Evolutionary conservation across 2,888 invertebrate species (phyloP).

Genomic region (Ornithoptera alexandrae): DNA sequence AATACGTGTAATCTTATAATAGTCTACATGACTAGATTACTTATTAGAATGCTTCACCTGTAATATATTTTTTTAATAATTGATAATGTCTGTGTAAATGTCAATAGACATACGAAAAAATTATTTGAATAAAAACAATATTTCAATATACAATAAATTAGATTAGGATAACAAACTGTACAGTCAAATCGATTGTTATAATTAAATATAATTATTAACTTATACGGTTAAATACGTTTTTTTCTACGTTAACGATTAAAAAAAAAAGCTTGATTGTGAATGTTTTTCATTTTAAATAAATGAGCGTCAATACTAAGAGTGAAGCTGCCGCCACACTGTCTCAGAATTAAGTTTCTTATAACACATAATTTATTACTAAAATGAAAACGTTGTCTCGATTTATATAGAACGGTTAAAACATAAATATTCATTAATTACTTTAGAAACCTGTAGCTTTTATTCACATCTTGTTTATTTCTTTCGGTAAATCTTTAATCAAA

Average conservation of each 20-base stretch:
- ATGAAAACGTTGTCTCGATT: constrained; percentile 35
- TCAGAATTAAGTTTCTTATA: constrained; percentile 35
- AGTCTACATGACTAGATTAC: too few species aligned
- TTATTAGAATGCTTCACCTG: too few species aligned
- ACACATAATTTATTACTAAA: constrained; percentile 34
- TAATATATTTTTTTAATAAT: background rate
- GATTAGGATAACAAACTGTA: too few species aligned
- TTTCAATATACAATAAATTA: too few species aligned
- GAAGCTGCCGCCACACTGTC: constrained; percentile 38
- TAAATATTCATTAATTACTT: constrained; percentile 36
- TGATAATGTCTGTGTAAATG: background rate
- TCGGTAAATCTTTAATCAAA: constrained; percentile 9
- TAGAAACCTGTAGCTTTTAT: constrained; percentile 21
- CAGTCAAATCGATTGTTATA: too few species aligned
- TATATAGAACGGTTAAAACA: constrained; percentile 35
- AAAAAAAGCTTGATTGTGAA: background rate
- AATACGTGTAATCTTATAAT: background rate
- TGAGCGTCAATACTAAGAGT: background rate
- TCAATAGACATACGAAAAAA: background rate
- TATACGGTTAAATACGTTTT: too few species aligned
- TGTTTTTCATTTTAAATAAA: background rate
- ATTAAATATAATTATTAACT: too few species aligned
- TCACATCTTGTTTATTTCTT: constrained; percentile 13
- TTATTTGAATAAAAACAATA: background rate
- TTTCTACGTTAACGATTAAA: background rate